Evolutionary conservation across 2,113 vertebrate species (phyloP).

Genomic region (Silurus meridionalis): DNA sequence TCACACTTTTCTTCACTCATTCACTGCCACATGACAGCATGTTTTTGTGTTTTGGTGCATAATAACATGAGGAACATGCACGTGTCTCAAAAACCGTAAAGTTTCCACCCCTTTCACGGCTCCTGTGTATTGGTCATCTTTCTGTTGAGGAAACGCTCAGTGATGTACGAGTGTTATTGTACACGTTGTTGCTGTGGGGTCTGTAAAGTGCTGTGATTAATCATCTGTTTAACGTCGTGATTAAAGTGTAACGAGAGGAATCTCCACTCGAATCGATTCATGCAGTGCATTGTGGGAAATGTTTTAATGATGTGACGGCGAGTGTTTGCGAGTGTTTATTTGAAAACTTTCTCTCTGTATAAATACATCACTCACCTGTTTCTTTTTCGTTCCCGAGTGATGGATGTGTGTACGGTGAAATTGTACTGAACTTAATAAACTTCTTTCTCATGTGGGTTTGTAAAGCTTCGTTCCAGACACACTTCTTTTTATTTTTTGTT

Average conservation of each 20-base stretch:
- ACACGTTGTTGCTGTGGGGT: background rate
- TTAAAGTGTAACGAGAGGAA: background rate
- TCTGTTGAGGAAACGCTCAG: background rate
- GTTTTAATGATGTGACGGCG: background rate
- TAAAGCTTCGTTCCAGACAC: background rate
- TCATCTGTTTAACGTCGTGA: background rate
- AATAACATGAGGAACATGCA: no score
- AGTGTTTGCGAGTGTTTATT: background rate
- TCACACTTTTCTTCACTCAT: no score
- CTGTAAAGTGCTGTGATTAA: background rate
- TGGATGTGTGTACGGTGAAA: conserved; percentile 15
- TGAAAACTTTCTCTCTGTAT: background rate
- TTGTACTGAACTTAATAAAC: conserved; percentile 48
- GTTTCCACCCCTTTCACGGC: no score
- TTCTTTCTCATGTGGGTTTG: conserved; percentile 34
- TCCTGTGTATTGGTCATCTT: background rate
- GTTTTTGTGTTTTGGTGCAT: no score
- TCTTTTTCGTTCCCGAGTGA: background rate
- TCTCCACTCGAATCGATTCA: background rate
- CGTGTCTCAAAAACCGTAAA: no score
- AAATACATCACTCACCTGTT: conserved; percentile 6
- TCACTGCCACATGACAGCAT: no score
- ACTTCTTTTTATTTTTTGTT: background rate
- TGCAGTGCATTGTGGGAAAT: background rate
- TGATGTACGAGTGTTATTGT: background rate